These are phyloP conservation scores for Peromyscus nudipes DNA, from an alignment of 2,797 vertebrate genomes.

Conservation along the genomic window DNA sequence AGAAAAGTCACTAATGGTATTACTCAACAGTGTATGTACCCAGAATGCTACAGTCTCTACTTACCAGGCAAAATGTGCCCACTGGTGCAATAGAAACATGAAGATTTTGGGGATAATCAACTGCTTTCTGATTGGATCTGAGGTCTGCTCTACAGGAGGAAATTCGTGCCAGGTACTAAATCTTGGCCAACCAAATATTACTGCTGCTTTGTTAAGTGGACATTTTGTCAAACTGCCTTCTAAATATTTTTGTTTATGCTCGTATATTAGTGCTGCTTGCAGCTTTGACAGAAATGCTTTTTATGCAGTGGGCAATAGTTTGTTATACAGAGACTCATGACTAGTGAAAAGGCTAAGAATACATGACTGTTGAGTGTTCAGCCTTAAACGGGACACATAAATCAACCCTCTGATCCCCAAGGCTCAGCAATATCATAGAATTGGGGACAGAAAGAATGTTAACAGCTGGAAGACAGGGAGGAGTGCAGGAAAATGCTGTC, in stretches of 20 bases:
- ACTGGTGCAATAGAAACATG: neutral
- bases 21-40: neutral
- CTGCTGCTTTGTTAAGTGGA: neutral
- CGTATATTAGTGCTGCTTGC: neutral
- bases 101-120: neutral
- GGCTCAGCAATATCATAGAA: neutral
- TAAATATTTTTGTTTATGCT: neutral
- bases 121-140: neutral
- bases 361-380: neutral
- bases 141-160: neutral
- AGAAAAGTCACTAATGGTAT: neutral
- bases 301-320: neutral
- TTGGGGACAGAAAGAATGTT: neutral
- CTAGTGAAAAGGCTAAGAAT: neutral
- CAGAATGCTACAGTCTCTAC: neutral
- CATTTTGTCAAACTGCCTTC: neutral
- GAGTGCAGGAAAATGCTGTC: neutral
- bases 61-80: neutral
- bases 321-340: neutral
- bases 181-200: neutral
- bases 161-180: neutral
- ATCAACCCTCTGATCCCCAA: neutral
- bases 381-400: neutral
- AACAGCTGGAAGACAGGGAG: neutral
- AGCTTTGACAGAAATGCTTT: too few species aligned